Conservation (phyloP, 2,888 invertebrate species). For the Apoda limacodes region DNA sequence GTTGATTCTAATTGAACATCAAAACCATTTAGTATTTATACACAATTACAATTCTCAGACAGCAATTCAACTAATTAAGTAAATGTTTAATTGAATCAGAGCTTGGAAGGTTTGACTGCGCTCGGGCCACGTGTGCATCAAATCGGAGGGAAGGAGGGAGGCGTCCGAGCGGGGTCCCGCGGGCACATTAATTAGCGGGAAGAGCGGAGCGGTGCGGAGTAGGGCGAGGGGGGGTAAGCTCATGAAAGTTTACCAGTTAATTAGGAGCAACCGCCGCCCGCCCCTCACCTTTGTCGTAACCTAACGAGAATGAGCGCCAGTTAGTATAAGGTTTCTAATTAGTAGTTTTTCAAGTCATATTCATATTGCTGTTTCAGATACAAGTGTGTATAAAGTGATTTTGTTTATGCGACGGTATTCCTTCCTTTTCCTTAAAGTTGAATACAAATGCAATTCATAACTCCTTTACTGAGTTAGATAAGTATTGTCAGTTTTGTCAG, state of each 20-base stretch:
- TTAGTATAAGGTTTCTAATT: conserved; percentile 53
- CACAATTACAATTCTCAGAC: too few relatives aligned
- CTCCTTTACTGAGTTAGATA: too few relatives aligned
- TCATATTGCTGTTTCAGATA: too few relatives aligned
- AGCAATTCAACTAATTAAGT: too few relatives aligned
- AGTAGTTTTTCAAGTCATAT: not conserved
- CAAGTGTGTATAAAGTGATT: too few relatives aligned
- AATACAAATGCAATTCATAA: conserved; percentile 14
- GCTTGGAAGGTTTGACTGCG: conserved; percentile 1
- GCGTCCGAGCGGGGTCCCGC: conserved; percentile 44
- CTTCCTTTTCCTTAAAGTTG: conserved; percentile 17
- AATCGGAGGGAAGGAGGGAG: conserved; percentile 23
- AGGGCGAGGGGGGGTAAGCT: conserved; percentile 32
- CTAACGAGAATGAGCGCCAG: conserved; percentile 40
- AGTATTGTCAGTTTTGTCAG: too few relatives aligned
- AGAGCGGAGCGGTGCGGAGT: not conserved
- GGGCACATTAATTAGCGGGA: conserved; percentile 64
- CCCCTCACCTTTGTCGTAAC: conserved; percentile 56
- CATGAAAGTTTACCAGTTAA: conserved; percentile 70
- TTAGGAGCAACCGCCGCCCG: conserved; percentile 52
- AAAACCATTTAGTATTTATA: too few relatives aligned
- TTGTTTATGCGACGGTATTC: conserved; percentile 11
- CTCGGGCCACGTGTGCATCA: conserved; percentile 18
- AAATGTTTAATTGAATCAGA: not conserved
- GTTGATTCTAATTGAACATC: too few relatives aligned